Percentiles rank a stretch among this genome's conserved stretches.
Conservation (phyloP, 2,797 vertebrate species). For the Spondyliosoma cantharus region DNA sequence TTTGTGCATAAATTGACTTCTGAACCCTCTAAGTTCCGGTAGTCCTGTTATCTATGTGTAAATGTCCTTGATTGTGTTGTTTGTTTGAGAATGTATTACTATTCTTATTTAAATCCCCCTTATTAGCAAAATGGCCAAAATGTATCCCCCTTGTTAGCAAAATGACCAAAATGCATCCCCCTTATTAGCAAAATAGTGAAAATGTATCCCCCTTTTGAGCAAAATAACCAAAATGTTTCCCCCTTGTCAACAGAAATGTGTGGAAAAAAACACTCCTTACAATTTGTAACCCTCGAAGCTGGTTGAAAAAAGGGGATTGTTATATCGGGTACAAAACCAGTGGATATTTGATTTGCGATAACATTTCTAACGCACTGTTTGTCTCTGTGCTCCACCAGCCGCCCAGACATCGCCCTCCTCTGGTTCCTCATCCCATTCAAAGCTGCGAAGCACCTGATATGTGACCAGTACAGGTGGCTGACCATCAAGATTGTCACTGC, state of each 20-base stretch:
- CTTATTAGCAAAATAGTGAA: too few relatives aligned
- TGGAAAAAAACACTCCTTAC: too few relatives aligned
- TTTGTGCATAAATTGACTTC: conserved; percentile 70
- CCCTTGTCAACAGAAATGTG: too few relatives aligned
- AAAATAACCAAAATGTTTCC: too few relatives aligned
- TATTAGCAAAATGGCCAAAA: too few relatives aligned
- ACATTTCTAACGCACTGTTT: conserved; percentile 6
- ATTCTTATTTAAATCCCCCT: too few relatives aligned
- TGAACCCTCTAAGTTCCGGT: neutral
- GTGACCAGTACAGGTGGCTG: conserved; percentile 98
- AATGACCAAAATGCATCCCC: too few relatives aligned
- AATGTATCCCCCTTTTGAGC: too few relatives aligned
- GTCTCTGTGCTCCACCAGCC: conserved; percentile 82
- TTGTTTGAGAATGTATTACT: neutral
- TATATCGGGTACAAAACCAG: neutral
- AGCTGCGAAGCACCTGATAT: conserved; percentile 93
- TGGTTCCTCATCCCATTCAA: conserved; percentile 87
- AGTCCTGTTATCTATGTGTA: conserved; percentile 15
- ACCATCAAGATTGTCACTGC: conserved; percentile 94
- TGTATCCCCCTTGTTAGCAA: too few relatives aligned
- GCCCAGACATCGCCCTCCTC: conserved; percentile 93
- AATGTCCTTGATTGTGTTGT: neutral
- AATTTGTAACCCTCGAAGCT: neutral
- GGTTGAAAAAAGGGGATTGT: neutral
- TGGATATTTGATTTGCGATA: neutral